These are phyloP conservation scores for Podabrus alpinus DNA, from an alignment of 2,888 invertebrate species.

Conservation along the genomic window DNA sequence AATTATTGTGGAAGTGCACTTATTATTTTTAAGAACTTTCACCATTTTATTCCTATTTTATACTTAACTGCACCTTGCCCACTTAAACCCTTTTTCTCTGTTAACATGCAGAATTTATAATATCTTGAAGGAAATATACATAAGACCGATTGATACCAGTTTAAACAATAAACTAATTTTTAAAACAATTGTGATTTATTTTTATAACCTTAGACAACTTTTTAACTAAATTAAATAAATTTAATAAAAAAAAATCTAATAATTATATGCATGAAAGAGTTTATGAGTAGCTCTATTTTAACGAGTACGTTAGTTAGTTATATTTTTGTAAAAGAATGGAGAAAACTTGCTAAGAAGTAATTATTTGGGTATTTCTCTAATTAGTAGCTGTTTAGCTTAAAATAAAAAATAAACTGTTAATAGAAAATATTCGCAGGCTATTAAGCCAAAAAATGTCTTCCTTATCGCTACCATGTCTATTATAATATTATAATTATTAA, in stretches of 20 bases:
- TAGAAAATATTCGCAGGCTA: conserved; percentile 50
- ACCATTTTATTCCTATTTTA: background rate
- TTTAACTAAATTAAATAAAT: conserved; percentile 8
- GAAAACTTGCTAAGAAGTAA: conserved; percentile 27
- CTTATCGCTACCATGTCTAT: conserved; percentile 44
- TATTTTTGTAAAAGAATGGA: conserved; percentile 29
- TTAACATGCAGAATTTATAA: background rate
- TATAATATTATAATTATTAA: conserved; percentile 40
- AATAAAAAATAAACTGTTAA: conserved; percentile 42
- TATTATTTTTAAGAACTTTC: background rate
- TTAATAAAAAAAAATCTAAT: conserved; percentile 15
- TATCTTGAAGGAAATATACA: background rate
- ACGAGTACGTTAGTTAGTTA: conserved; percentile 28
- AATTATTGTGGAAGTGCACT: background rate
- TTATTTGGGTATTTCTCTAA: conserved; percentile 22
- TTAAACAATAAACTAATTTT: background rate
- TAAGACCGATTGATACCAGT: background rate
- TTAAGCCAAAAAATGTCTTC: conserved; percentile 54
- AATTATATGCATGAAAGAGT: conserved; percentile 21
- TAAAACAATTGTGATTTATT: conserved; percentile 14
- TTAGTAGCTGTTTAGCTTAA: conserved; percentile 43
- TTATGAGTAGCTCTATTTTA: conserved; percentile 29
- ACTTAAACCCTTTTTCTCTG: background rate
- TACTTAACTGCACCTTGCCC: background rate
- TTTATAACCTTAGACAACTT: conserved; percentile 16